phyloP scores from a whole-genome alignment of 2,888 invertebrate genomes.

The Agrilus biguttatus region DNA sequence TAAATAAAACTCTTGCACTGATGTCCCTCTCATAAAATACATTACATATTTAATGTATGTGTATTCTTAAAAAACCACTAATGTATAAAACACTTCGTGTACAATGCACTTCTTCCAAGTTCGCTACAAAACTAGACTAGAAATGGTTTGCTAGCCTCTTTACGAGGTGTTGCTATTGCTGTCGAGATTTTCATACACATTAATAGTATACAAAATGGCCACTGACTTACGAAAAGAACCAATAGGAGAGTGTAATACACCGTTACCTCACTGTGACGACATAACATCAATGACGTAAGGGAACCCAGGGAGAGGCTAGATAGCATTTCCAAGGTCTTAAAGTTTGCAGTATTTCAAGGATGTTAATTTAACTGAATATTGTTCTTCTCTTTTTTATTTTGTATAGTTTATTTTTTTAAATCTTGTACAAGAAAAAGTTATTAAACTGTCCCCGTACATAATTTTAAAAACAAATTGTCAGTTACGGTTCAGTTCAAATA shows the following conservation, averaged over 20 bases:
- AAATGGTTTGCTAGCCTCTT: slow-evolving; percentile 40
- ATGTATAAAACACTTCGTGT: slow-evolving; percentile 8
- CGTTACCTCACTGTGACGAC: slow-evolving; percentile 28
- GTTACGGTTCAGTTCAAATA: slow-evolving; percentile 5
- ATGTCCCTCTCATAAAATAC: no score
- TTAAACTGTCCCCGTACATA: background rate
- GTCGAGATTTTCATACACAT: slow-evolving; percentile 25
- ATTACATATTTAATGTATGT: no score
- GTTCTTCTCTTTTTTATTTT: slow-evolving; percentile 1
- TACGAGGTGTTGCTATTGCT: slow-evolving; percentile 23
- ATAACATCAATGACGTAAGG: slow-evolving; percentile 30
- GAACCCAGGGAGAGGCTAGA: slow-evolving; percentile 26
- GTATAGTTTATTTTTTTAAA: background rate
- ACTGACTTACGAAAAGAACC: slow-evolving; percentile 29
- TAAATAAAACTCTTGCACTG: background rate
- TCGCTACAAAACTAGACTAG: slow-evolving; percentile 11
- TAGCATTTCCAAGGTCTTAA: slow-evolving; percentile 31
- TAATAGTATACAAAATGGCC: slow-evolving; percentile 57
- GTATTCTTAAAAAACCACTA: slow-evolving; percentile 6
- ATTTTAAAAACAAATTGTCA: background rate
- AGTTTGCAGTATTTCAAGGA: slow-evolving; percentile 16
- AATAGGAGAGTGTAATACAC: slow-evolving; percentile 25
- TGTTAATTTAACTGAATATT: slow-evolving; percentile 3
- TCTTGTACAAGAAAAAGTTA: background rate
- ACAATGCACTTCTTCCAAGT: slow-evolving; percentile 12